These are phyloP conservation scores for Heliconius congener DNA, from an alignment of 1,140 invertebrate species.

Conservation along the genomic window DNA sequence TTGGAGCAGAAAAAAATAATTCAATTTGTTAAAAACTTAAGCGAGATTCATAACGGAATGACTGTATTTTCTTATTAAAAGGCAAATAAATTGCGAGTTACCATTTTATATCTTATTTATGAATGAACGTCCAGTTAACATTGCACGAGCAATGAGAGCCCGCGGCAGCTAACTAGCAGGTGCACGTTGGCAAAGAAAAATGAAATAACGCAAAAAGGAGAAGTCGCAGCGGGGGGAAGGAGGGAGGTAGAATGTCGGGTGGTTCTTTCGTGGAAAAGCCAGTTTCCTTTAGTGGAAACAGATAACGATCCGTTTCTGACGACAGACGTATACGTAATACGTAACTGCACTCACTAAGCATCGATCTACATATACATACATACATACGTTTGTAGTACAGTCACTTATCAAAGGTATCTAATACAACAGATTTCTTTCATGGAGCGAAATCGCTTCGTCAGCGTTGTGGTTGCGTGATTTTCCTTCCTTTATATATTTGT, in stretches of 20 bases:
- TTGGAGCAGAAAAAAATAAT: background rate
- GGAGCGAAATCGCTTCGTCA: constrained; percentile 43
- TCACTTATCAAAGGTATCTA: constrained; percentile 69
- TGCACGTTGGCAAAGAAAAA: constrained; percentile 78
- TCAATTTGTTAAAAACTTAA: constrained; percentile 4
- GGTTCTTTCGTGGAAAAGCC: constrained; percentile 78
- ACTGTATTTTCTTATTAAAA: constrained; percentile 1
- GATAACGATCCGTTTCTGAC: constrained; percentile 80
- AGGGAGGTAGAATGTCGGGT: constrained; percentile 58
- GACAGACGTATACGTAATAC: constrained; percentile 69
- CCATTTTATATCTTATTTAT: constrained; percentile 42
- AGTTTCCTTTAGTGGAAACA: constrained; percentile 81
- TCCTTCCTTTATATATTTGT: constrained; percentile 21
- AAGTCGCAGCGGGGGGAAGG: constrained; percentile 57
- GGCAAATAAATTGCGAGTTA: constrained; percentile 38
- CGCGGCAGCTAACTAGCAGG: constrained; percentile 74
- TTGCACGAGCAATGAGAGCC: constrained; percentile 61
- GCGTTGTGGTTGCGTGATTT: constrained; percentile 24
- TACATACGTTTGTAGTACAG: constrained; percentile 43
- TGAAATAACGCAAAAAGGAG: constrained; percentile 79
- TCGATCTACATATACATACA: constrained; percentile 67
- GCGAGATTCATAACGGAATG: background rate
- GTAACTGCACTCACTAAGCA: constrained; percentile 75
- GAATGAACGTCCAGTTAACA: constrained; percentile 52
- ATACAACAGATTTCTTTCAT: constrained; percentile 60